A percentile compares a stretch with the other conserved stretches of the same genome.
Evolutionary conservation across 2,888 invertebrate species (phyloP).

Genomic region (Caenorhabditis panamensis): DNA sequence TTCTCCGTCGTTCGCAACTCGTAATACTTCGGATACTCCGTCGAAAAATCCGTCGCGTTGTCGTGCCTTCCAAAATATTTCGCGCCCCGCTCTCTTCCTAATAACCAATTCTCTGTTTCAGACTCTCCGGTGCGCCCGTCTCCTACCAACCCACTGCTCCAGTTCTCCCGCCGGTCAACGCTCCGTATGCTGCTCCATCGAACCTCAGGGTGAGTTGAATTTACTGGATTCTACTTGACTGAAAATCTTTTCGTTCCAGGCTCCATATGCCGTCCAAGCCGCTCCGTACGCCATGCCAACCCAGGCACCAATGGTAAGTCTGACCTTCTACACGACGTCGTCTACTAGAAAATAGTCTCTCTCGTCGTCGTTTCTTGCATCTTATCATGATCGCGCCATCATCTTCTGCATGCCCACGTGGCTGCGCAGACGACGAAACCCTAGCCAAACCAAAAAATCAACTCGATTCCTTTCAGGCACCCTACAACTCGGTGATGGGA

Average conservation of each 20-base stretch:
- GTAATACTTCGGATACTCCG: not conserved
- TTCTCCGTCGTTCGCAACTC: conserved; percentile 2
- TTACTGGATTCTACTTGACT: not conserved
- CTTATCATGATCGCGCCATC: conserved; percentile 14
- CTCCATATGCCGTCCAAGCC: conserved; percentile 59
- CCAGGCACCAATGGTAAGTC: conserved; percentile 33
- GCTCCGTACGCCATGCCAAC: conserved; percentile 46
- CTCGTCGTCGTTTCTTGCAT: not conserved
- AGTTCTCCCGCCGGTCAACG: conserved; percentile 14
- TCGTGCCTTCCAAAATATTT: conserved; percentile 6
- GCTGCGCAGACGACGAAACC: not conserved
- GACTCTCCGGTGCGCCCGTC: conserved; percentile 67
- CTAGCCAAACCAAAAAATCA: not conserved
- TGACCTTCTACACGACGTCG: too few relatives aligned
- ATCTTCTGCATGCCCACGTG: not conserved
- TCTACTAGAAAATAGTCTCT: not conserved
- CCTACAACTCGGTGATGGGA: conserved; percentile 28
- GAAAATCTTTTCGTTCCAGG: conserved; percentile 41
- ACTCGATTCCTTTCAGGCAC: conserved; percentile 27
- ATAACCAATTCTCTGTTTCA: conserved; percentile 41
- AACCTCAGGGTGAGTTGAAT: conserved; percentile 33
- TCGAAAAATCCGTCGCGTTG: conserved; percentile 17
- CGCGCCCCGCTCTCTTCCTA: not conserved
- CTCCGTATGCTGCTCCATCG: conserved; percentile 41
- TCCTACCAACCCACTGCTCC: conserved; percentile 59